Evolutionary conservation across 2,888 invertebrate genomes (phyloP).

Genomic region (Nephrotoma flavescens): DNA sequence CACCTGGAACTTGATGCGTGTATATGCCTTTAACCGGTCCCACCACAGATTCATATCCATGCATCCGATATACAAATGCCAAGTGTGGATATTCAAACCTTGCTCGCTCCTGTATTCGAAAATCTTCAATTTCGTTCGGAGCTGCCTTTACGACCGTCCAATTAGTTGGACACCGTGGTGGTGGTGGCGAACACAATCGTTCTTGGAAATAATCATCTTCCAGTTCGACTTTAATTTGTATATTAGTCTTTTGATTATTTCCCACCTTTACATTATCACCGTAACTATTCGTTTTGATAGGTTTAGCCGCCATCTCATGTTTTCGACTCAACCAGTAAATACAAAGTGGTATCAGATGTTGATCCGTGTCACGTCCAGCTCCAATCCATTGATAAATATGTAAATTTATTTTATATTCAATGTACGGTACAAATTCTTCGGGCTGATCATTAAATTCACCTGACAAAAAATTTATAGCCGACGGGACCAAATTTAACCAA

Average conservation of each 20-base stretch:
- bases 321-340: slow-evolving; percentile 62
- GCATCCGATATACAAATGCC: slow-evolving; percentile 79
- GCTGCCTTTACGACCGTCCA: slow-evolving; percentile 75
- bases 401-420: slow-evolving; percentile 62
- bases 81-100: slow-evolving; percentile 82
- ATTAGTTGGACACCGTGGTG: slow-evolving; percentile 53
- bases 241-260: slow-evolving; percentile 18
- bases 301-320: slow-evolving; percentile 29
- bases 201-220: slow-evolving; percentile 17
- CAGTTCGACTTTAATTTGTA: slow-evolving; percentile 3
- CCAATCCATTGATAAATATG: slow-evolving; percentile 73
- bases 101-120: slow-evolving; percentile 63
- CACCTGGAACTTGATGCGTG: slow-evolving; percentile 43
- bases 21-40: slow-evolving; percentile 73
- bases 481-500: slow-evolving; percentile 59
- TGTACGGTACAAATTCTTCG: slow-evolving; percentile 76
- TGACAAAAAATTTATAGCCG: slow-evolving; percentile 69
- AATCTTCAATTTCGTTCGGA: slow-evolving; percentile 57
- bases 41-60: slow-evolving; percentile 72
- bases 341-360: slow-evolving; percentile 56
- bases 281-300: slow-evolving; percentile 16
- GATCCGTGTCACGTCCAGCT: slow-evolving; percentile 79
- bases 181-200: slow-evolving; percentile 35
- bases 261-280: slow-evolving; percentile 22
- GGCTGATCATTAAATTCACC: slow-evolving; percentile 69